Evolutionary conservation across 2,113 vertebrate species (phyloP).

Genomic region (Turnix velox): DNA sequence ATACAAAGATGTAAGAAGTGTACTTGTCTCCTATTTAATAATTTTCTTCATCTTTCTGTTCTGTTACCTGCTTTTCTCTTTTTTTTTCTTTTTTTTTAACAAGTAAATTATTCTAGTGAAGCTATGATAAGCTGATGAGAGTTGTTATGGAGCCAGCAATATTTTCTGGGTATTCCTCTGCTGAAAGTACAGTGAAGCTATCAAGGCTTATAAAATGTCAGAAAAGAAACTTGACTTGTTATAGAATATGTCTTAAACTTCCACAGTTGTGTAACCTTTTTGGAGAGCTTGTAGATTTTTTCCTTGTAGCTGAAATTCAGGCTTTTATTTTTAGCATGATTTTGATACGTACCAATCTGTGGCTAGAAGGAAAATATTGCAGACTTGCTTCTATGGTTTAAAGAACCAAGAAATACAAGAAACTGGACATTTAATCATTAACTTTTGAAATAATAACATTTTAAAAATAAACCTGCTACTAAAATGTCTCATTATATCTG

Average conservation of each 20-base stretch:
- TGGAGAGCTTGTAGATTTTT: background rate
- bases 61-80: background rate
- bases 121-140: background rate
- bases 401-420: background rate
- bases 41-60: background rate
- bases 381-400: background rate
- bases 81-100: background rate
- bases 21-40: too few relatives aligned
- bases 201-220: background rate
- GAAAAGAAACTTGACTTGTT: background rate
- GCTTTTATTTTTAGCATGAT: background rate
- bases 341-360: background rate
- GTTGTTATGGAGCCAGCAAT: background rate
- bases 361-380: background rate
- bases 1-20: background rate
- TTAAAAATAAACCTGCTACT: background rate
- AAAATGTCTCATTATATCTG: background rate
- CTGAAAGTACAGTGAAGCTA: background rate
- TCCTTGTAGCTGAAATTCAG: background rate
- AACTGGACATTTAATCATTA: background rate
- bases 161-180: background rate
- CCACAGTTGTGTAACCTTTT: background rate
- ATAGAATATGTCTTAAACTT: background rate
- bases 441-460: background rate
- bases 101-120: background rate